A percentile compares a stretch with the other conserved stretches of the same genome.
Evolutionary conservation across 2,888 invertebrate species (phyloP).

Genomic region (Scrobipalpa atriplicella): DNA sequence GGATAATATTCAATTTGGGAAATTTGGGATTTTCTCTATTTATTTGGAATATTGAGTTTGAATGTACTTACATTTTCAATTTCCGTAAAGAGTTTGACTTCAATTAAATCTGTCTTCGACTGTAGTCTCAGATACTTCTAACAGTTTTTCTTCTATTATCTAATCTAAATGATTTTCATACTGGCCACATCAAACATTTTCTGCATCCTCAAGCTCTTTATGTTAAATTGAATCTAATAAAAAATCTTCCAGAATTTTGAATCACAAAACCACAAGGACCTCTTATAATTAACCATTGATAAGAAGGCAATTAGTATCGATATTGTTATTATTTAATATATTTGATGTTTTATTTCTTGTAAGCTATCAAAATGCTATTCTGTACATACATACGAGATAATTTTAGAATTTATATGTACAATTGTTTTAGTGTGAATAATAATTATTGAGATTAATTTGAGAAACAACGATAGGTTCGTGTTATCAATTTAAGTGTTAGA

Average conservation of each 20-base stretch:
- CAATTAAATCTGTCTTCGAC: slow-evolving; percentile 33
- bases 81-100: slow-evolving; percentile 59
- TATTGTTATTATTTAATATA: slow-evolving; percentile 83
- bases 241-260: slow-evolving; percentile 61
- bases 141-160: background rate
- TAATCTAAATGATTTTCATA: background rate
- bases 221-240: slow-evolving; percentile 22
- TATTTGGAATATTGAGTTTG: slow-evolving; percentile 47
- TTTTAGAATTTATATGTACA: slow-evolving; percentile 80
- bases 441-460: slow-evolving; percentile 74
- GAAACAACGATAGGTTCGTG: slow-evolving; percentile 67
- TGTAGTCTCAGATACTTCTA: background rate
- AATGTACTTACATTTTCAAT: slow-evolving; percentile 35
- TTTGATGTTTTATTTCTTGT: slow-evolving; percentile 82
- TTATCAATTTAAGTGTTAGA: slow-evolving; percentile 58
- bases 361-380: slow-evolving; percentile 78
- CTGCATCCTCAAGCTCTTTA: slow-evolving; percentile 16
- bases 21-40: slow-evolving; percentile 53
- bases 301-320: slow-evolving; percentile 82
- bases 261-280: slow-evolving; percentile 83
- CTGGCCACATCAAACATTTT: background rate
- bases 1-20: slow-evolving; percentile 57
- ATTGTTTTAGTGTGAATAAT: slow-evolving; percentile 83
- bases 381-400: slow-evolving; percentile 77
- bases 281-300: slow-evolving; percentile 83